A percentile compares a stretch with the other conserved stretches of the same genome.
phyloP scores from a whole-genome alignment of 2,888 invertebrate genomes.

The Netelia melanura region DNA sequence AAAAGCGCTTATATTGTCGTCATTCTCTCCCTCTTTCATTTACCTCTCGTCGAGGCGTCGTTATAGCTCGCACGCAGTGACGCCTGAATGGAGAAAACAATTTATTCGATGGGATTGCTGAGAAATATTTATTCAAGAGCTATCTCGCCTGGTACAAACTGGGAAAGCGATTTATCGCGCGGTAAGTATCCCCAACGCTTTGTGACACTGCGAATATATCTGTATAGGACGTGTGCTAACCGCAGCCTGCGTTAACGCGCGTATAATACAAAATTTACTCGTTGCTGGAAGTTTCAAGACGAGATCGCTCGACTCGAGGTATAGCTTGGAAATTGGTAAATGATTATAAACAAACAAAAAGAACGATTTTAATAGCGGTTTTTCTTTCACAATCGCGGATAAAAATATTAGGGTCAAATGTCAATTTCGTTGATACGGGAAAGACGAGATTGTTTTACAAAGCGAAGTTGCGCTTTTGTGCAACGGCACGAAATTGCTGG shows the following conservation, averaged over 20 bases:
- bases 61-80: not conserved
- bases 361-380: too few species aligned
- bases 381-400: not conserved
- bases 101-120: conserved; percentile 34
- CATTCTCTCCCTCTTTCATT: not conserved
- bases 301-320: too few species aligned
- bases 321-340: not conserved
- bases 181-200: not conserved
- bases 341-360: not conserved
- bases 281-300: too few species aligned
- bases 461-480: not conserved
- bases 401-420: not conserved
- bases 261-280: too few species aligned
- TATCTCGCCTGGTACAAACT: not conserved
- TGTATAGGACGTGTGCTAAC: not conserved
- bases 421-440: not conserved
- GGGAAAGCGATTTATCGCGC: conserved; percentile 4
- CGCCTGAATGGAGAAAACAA: conserved; percentile 34
- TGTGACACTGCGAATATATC: not conserved
- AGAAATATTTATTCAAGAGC: not conserved
- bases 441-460: not conserved
- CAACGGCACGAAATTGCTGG: conserved; percentile 11
- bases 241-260: too few species aligned
- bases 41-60: not conserved
- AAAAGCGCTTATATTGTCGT: not conserved